Conservation (phyloP, 2,888 invertebrate genomes). For the Synanthedon formicaeformis region DNA sequence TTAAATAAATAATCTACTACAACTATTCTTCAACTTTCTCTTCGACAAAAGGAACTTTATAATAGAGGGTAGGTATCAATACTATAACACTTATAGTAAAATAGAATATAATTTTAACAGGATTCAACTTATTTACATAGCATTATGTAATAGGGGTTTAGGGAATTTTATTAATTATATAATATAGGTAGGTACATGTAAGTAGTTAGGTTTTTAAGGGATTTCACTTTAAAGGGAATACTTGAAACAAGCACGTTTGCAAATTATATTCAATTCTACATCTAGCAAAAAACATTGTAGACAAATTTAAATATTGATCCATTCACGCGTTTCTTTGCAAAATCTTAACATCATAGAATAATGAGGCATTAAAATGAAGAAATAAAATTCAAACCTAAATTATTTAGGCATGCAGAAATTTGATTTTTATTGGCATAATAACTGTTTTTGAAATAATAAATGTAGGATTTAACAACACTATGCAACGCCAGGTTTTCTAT, state of each 20-base stretch:
- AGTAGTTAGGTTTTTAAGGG: not conserved
- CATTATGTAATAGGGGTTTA: not conserved
- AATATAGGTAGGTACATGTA: not conserved
- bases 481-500: no score
- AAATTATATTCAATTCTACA: not conserved
- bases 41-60: slow-evolving; percentile 42
- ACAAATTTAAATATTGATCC: no score
- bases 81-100: slow-evolving; percentile 68
- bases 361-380: no score
- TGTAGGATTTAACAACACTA: no score
- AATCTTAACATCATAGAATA: no score
- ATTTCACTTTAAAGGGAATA: not conserved
- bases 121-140: slow-evolving; percentile 66
- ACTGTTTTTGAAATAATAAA: no score
- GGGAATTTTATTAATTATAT: not conserved
- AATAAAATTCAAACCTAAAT: no score
- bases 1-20: not conserved
- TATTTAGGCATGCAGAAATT: no score
- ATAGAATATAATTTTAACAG: slow-evolving; percentile 70
- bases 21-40: slow-evolving; percentile 15
- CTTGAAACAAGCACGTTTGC: not conserved
- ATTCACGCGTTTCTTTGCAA: no score
- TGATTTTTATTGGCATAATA: no score
- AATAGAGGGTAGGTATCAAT: slow-evolving; percentile 54
- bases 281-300: not conserved